Conservation (phyloP, 2,113 vertebrate species). For the Candoia aspera region DNA sequence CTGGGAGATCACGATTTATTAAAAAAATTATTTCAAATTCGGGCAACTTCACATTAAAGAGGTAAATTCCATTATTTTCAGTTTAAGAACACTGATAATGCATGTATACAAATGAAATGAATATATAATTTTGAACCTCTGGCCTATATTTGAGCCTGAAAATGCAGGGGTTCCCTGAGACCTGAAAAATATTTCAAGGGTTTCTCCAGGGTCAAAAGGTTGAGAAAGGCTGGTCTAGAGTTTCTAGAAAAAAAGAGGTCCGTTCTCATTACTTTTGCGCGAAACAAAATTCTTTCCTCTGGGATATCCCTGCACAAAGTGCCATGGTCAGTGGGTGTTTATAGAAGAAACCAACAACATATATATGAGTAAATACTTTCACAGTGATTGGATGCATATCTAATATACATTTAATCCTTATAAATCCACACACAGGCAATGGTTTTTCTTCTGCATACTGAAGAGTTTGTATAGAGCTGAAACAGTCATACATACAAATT, state of each 20-base stretch:
- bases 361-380: neutral
- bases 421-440: neutral
- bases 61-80: too few species aligned
- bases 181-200: too few species aligned
- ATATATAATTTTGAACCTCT: too few species aligned
- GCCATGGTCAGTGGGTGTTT: neutral
- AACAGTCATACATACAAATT: neutral
- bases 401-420: neutral
- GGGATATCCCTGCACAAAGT: neutral
- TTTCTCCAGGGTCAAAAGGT: too few species aligned
- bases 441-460: neutral
- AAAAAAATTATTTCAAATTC: too few species aligned
- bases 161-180: too few species aligned
- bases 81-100: too few species aligned
- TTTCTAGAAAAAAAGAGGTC: neutral
- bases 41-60: too few species aligned
- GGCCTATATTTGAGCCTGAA: too few species aligned
- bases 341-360: neutral
- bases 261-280: neutral
- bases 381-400: neutral
- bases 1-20: too few species aligned
- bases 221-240: too few species aligned
- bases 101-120: too few species aligned
- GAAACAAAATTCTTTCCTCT: neutral
- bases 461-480: neutral